Evolutionary conservation across 2,797 vertebrate genomes (phyloP).

Genomic region (Falco peregrinus): DNA sequence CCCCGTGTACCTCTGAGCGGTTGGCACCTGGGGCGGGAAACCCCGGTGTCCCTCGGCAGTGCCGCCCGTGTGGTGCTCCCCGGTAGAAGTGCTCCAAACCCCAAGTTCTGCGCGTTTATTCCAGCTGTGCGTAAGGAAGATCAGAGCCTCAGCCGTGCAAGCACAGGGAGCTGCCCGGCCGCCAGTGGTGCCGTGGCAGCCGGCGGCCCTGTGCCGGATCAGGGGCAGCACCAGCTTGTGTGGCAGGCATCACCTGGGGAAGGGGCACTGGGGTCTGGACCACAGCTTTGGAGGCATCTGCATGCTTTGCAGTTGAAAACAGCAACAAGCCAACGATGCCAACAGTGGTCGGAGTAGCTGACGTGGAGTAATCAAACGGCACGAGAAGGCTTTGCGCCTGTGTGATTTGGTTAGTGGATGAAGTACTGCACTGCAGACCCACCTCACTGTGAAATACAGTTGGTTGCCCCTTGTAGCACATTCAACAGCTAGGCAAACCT

Average conservation of each 20-base stretch:
- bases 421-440: rapidly evolving
- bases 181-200: rapidly evolving
- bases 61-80: background rate
- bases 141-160: background rate
- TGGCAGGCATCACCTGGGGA: background rate
- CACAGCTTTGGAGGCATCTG: rapidly evolving
- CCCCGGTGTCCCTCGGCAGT: rapidly evolving
- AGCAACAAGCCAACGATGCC: background rate
- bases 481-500: background rate
- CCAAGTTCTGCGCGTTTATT: rapidly evolving
- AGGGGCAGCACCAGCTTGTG: too few relatives aligned
- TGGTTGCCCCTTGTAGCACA: background rate
- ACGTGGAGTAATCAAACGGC: background rate
- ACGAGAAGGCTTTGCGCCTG: background rate
- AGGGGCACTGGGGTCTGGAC: too few relatives aligned
- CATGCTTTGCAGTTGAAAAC: background rate
- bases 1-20: rapidly evolving
- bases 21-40: background rate
- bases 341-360: background rate
- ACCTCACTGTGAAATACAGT: background rate
- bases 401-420: background rate
- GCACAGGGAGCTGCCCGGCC: rapidly evolving
- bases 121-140: rapidly evolving
- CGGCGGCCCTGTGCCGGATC: background rate
- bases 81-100: background rate